Evolutionary conservation across 2,888 invertebrate species (phyloP).

Genomic region (Chaetogeoica ovagalla): DNA sequence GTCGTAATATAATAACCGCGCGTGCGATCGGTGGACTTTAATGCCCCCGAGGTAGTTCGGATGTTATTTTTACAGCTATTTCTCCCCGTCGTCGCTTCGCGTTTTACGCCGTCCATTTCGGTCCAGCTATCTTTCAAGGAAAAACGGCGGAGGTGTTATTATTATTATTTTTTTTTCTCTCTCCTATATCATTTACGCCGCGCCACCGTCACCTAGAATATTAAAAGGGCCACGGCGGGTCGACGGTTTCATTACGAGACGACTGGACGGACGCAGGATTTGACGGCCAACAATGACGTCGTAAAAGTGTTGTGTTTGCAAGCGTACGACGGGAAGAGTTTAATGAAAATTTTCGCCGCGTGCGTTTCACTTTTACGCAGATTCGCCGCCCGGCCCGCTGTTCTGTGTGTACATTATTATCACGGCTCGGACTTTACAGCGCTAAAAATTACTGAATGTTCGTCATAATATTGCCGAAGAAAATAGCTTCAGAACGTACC

Average conservation of each 20-base stretch:
- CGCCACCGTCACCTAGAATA: neutral
- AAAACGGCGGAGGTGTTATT: neutral
- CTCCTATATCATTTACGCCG: constrained; percentile 6
- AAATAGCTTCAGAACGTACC: too few species aligned
- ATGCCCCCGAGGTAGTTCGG: constrained; percentile 16
- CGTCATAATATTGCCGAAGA: too few species aligned
- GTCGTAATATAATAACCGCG: constrained; percentile 12
- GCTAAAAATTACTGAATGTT: too few species aligned
- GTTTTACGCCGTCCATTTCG: too few species aligned
- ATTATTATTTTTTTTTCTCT: neutral
- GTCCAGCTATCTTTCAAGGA: neutral
- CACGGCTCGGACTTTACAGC: too few species aligned
- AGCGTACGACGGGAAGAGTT: neutral
- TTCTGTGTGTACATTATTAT: neutral
- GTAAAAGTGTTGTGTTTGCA: constrained; percentile 40
- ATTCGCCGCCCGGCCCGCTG: neutral
- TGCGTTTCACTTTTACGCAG: constrained; percentile 33
- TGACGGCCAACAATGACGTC: constrained; percentile 40
- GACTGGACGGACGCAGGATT: neutral
- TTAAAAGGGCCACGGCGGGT: neutral
- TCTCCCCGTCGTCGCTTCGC: neutral
- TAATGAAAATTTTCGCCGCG: constrained; percentile 35
- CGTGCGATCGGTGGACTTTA: constrained; percentile 14
- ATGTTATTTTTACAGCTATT: constrained; percentile 33
- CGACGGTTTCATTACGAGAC: constrained; percentile 41